Base-by-base conservation (phyloP, 2,113 vertebrate species). In the Ariopsis seemanni region DNA sequence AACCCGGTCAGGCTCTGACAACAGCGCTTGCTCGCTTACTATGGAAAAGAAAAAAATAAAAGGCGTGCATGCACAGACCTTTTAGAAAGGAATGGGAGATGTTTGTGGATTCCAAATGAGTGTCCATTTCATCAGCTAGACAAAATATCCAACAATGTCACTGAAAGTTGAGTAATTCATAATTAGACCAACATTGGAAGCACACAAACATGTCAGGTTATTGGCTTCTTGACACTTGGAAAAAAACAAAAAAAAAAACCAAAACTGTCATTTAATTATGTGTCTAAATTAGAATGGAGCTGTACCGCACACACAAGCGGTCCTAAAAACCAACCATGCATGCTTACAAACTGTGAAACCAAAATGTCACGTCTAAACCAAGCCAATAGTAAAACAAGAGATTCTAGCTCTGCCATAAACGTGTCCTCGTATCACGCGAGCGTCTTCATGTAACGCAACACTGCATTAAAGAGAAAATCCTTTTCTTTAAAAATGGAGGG, bases 161-260 rank as follows among this genome's bases (percentile, higher is more conserved):
- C 53, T 81, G 55, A 81, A 81, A 60, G 27, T 0, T 65, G 85
- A 85, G 88, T 87, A 84, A 87, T 90, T 90, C 75, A 86, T 86
- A 90, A 90, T 88, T 90, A 83, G 89, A 90, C 85, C 83, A 91
- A 87, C 79, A 89, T 71, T 87, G 87, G 84, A 92, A 91, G 87
- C 84, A 88, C 87, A 87, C 71, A 90, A 90, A 91, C 72, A 90
- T 90, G 11, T 90, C 90, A 89, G 12, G 89, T 88, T 91, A 74
- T 75, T 90, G 58, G 25, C 83, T 85, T 83, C 63, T 86, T 57
- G 48, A 85, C 42, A 82, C 77, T 89, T 88, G 82, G 65, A 52
- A 57, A 50, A 82, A 55, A 63, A 86, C 81, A 25, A 63, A 50
- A 82, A 52, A 57, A 65, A 82, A 42, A n/a, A n/a, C n/a, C n/a